Conservation (phyloP, 2,888 invertebrate species). For the Catonia carolina region DNA sequence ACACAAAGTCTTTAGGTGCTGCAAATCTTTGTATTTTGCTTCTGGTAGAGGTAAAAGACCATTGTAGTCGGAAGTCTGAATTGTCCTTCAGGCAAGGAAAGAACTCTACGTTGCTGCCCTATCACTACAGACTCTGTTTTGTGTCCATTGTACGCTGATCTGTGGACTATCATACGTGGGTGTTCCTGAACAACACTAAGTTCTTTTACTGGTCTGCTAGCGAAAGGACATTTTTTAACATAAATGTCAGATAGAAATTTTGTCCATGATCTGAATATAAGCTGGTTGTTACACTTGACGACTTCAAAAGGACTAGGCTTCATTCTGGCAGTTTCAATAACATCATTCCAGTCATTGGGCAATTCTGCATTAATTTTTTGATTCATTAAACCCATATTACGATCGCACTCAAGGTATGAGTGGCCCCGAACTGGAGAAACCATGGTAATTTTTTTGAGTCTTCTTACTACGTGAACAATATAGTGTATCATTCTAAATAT, state of each 20-base stretch:
- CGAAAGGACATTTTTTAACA: slow-evolving; percentile 28
- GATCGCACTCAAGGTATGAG: slow-evolving; percentile 34
- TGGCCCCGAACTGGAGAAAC: slow-evolving; percentile 24
- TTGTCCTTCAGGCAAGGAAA: slow-evolving; percentile 2
- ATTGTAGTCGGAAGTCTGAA: slow-evolving; percentile 9
- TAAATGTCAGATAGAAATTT: slow-evolving; percentile 15
- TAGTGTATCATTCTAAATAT: slow-evolving; percentile 27
- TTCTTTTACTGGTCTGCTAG: slow-evolving; percentile 25
- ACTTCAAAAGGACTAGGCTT: slow-evolving; percentile 32
- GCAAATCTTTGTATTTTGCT: slow-evolving; percentile 12
- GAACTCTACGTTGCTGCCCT: slow-evolving; percentile 1
- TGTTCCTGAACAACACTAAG: slow-evolving; percentile 21
- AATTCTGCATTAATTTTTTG: slow-evolving; percentile 30
- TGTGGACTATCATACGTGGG: slow-evolving; percentile 18
- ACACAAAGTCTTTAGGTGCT: slow-evolving; percentile 5
- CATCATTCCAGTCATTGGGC: slow-evolving; percentile 31
- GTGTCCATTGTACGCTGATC: slow-evolving; percentile 9
- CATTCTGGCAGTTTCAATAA: slow-evolving; percentile 26
- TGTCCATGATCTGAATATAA: slow-evolving; percentile 20
- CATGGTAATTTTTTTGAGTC: slow-evolving; percentile 19
- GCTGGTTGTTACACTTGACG: slow-evolving; percentile 22
- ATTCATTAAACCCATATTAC: slow-evolving; percentile 32
- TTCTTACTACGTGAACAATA: slow-evolving; percentile 19
- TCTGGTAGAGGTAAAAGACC: neutral
- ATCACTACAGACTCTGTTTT: slow-evolving; percentile 12